Conservation (phyloP, 2,113 vertebrate genomes). For the Suncus etruscus region DNA sequence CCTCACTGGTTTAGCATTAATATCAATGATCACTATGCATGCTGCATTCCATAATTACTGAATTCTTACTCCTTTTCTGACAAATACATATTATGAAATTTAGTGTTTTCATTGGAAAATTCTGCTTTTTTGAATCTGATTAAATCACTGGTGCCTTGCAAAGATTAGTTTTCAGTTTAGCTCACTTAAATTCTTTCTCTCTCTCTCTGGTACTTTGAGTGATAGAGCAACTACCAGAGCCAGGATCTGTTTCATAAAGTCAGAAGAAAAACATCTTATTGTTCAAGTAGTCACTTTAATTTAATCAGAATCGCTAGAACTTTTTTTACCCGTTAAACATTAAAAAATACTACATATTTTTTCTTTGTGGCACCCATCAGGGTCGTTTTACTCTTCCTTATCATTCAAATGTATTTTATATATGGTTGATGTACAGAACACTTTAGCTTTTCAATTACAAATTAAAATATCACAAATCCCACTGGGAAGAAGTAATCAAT, state of each 20-base stretch:
- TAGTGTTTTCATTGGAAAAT: constrained; percentile 76
- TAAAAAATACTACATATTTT: constrained; percentile 22
- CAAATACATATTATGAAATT: constrained; percentile 79
- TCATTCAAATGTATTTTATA: not conserved
- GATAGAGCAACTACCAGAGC: not conserved
- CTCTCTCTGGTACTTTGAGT: not conserved
- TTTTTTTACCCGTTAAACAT: constrained; percentile 19
- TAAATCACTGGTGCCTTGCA: constrained; percentile 6
- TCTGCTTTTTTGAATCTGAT: constrained; percentile 51
- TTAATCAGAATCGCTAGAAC: constrained; percentile 14
- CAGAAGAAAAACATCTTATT: not conserved
- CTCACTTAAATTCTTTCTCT: constrained; percentile 16
- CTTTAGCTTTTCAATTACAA: not conserved
- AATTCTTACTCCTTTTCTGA: constrained; percentile 72
- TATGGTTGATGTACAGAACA: not conserved
- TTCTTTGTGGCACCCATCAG: not conserved
- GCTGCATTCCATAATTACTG: constrained; percentile 78
- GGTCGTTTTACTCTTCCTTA: not conserved
- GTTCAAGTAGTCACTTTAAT: constrained; percentile 16
- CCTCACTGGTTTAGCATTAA: constrained; percentile 63
- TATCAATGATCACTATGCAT: constrained; percentile 76
- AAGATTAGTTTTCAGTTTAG: constrained; percentile 72
- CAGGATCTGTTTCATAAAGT: not conserved
- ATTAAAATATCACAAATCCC: not conserved
- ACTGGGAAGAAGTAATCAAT: constrained; percentile 3